phyloP scores from a whole-genome alignment of 2,797 vertebrate genomes.

The Danio kyathit region DNA sequence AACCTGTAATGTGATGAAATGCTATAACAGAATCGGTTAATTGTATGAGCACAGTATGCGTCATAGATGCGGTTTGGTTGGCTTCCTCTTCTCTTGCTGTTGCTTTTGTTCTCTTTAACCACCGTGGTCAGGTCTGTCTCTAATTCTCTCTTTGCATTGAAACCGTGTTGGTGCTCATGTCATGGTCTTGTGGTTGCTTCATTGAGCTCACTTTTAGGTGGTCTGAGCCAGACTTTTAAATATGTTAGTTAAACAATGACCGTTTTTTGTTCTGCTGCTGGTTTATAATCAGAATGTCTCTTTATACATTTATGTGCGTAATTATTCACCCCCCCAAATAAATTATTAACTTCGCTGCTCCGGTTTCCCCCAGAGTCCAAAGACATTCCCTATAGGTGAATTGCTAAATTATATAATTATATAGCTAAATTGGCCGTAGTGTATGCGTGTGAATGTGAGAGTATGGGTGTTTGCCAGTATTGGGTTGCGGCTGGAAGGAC shows the following conservation, averaged over 20 bases:
- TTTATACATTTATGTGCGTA: too few species aligned
- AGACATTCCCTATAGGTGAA: too few species aligned
- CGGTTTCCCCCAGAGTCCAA: too few species aligned
- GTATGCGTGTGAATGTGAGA: too few species aligned
- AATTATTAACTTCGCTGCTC: too few species aligned
- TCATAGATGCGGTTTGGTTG: slow-evolving; percentile 12
- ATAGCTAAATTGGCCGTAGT: too few species aligned
- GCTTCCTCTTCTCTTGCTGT: not conserved
- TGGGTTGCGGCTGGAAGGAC: too few species aligned
- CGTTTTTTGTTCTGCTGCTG: too few species aligned
- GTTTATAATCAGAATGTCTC: too few species aligned
- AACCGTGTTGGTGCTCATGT: not conserved
- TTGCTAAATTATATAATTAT: too few species aligned
- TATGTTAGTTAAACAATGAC: not conserved
- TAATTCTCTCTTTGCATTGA: not conserved
- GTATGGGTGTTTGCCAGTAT: too few species aligned
- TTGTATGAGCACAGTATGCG: not conserved
- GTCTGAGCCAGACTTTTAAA: not conserved
- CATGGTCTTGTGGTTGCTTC: not conserved
- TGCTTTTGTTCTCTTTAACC: slow-evolving; percentile 6
- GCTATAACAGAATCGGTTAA: not conserved
- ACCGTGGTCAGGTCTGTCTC: not conserved
- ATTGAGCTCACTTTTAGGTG: not conserved
- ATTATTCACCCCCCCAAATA: too few species aligned
- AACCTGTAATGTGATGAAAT: not conserved